Evolutionary conservation across 92 coral and sea anemone species (phyloP), one percentile per base, ranked within the genome.

Genomic region (Palythoa grandis): DNA sequence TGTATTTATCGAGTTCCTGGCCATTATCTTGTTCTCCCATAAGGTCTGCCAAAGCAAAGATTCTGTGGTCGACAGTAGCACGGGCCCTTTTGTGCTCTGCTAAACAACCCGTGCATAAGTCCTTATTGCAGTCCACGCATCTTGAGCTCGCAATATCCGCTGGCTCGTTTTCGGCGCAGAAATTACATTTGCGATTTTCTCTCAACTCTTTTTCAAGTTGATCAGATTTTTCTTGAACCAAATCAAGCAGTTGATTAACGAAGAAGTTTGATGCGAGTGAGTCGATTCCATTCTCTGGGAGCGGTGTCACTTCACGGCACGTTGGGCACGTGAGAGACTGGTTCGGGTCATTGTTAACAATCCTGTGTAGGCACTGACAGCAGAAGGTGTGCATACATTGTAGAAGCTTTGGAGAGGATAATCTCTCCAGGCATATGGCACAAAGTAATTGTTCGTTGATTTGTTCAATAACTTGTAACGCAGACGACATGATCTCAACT

Each of bases 31-130:
- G 83, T 24, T 88, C 72, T 22, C 93, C 99, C 25, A 85, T 92
- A n/a, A 88, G 65, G 35, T 92, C 95, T 6, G 70, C 43, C 12
- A 94, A 85, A 12, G 95, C 91, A 72, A 97, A 88, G 58, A 97
- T 88, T n/a, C 95, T 86, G 71, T 97, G 99, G 80, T 97, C 99
- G 70, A 93, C 91, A 7, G 99, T 95, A 79, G 92, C 87, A 82
- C 94, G 99, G 84, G 93, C 95, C 48, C 99, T 94, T 85, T 95
- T 97, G 91, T 97, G 99, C 65, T 97, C 98, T 20, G 99, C 99
- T 11, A 95, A 94, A 86, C 99, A 97, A 58, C 95, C 88, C 52
- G 95, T 90, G 86, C 99, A 97, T 61, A 97, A 74, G 65, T 91
- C 94, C 75, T 90, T 95, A 66, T 72, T 87, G 77, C 99, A 97